A percentile compares a stretch with the other conserved stretches of the same genome.
These are phyloP conservation scores for Mirza zaza DNA, from an alignment of 2,113 vertebrate genomes.

Conservation along the genomic window DNA sequence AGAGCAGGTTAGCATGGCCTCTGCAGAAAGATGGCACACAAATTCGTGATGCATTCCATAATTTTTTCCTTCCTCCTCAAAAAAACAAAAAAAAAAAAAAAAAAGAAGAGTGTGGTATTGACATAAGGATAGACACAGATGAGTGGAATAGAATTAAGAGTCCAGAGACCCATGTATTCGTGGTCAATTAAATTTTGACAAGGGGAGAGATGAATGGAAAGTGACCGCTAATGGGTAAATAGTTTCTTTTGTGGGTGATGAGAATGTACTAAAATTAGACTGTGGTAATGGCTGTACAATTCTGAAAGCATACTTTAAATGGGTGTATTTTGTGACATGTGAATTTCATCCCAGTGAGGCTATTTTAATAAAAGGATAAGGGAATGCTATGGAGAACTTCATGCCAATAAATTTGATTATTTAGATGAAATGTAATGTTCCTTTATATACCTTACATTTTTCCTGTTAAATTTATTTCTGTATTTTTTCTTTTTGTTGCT, in stretches of 20 bases:
- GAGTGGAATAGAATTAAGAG: neutral
- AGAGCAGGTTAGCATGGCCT: too few relatives aligned
- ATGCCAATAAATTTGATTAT: neutral
- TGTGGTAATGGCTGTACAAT: neutral
- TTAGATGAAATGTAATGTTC: constrained; percentile 30
- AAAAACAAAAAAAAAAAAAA: too few relatives aligned
- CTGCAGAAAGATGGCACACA: too few relatives aligned
- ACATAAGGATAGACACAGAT: neutral
- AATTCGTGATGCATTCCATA: too few relatives aligned
- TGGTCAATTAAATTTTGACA: neutral
- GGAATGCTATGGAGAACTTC: neutral
- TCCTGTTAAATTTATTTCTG: neutral
- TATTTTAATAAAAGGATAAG: neutral
- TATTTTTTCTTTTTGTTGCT: neutral
- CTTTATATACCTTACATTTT: constrained; percentile 14
- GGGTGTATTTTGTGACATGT: neutral
- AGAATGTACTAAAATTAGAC: neutral
- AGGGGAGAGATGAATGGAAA: neutral
- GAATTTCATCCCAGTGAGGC: neutral
- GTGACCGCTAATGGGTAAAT: neutral
- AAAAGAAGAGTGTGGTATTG: neutral
- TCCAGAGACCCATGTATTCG: neutral
- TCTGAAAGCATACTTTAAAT: neutral
- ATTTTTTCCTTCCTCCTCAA: too few relatives aligned
- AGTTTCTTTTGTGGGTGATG: neutral